Base-by-base conservation (phyloP, 2,113 vertebrate genomes). In the Spheniscus mendiculus region DNA sequence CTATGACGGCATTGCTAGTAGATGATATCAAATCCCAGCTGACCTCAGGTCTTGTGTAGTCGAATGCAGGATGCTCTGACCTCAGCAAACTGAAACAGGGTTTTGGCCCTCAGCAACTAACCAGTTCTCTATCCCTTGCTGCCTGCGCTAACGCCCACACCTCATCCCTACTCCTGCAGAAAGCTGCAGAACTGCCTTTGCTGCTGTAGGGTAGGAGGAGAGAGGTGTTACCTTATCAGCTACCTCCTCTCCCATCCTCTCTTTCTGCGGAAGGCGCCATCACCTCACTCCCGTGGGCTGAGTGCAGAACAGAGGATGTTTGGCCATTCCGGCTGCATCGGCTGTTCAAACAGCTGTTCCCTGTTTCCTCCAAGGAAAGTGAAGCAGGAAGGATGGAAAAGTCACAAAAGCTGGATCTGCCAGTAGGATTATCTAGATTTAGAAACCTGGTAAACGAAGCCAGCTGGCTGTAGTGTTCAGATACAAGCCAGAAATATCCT, bases 381-480 rank as follows among this genome's bases (percentile, higher is more conserved):
- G 85, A 96, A 95, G 82, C 82, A 77, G 92, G 79, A 97, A 79
- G 70, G 45, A 93, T 90, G 82, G 87, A 97, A 97, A 96, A 97
- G 92, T 96, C 95, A 87, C 90, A 91, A 94, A 97, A 95, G 78
- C 96, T 96, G 90, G 58, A 90, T 94, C 93, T 97, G 90, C 82
- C 93, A 94, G 78, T 69, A 90, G 45, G 85, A 92, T 86, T 96
- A 93, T 88, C 97, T 95, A 90, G 87, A 97, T 97, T 97, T 97
- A 97, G 96, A 96, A 91, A 96, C 92, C 80, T 96, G 85, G 78
- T 95, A 97, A 95, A 93, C 38, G 95, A 93, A 95, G 96, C 97
- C 97, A 97, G 94, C 92, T 97, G 96, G 97, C 95, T 89, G 55
- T 50, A 93, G 94, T 74, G 88, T 92, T 92, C 89, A 94, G 76